Evolutionary conservation across 1,140 invertebrate genomes (phyloP), one percentile per base, ranked within the genome.

Genomic region (Drosophila tristis): DNA sequence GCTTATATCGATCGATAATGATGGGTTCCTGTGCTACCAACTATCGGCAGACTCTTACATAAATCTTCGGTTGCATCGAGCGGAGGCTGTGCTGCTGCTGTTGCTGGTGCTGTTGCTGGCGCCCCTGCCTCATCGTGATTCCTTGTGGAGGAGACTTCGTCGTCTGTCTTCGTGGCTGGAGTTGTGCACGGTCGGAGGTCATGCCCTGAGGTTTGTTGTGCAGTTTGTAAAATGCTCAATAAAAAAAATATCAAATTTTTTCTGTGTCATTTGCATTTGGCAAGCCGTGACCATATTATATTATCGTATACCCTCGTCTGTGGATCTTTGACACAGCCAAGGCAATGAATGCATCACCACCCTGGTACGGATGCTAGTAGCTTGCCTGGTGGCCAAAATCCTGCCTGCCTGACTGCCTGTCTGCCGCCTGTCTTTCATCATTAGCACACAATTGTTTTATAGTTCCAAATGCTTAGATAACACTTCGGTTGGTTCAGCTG

Each of bases 181-280:
- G 53, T 80, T 74, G 64, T 67, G 66, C 71, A 65, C 71, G 66
- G 79, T 84, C 80, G 75, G 67, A 89, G 84, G 71, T 82, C 75
- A 77, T 72, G 76, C 84, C 85, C 84, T 76, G 79, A 49, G 79
- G 79, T 84, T 72, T 74, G 82, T 73, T 87, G 75, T 82, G 74
- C 82, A 67, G 84, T 79, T 87, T 87, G 84, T 76, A 89, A 87
- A 85, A 87, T 84, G 84, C 76, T 74, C 78, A 89, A 89, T 87
- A 89, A 87, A 87, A 84, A 73, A 89, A 68, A 61, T 72, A 72
- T 51, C 53, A 72, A 61, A 79, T 76, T 89, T 84, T 80, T 76
- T 63, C 56, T 77, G 42, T 50, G 68, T 73, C 59, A 53, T 77
- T 77, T 77, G 64, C 48, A 75, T 68, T 50, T 86, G 20, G 45